phyloP scores from a whole-genome alignment of 2,797 vertebrate genomes.

The Dromococcyx pavoninus region DNA sequence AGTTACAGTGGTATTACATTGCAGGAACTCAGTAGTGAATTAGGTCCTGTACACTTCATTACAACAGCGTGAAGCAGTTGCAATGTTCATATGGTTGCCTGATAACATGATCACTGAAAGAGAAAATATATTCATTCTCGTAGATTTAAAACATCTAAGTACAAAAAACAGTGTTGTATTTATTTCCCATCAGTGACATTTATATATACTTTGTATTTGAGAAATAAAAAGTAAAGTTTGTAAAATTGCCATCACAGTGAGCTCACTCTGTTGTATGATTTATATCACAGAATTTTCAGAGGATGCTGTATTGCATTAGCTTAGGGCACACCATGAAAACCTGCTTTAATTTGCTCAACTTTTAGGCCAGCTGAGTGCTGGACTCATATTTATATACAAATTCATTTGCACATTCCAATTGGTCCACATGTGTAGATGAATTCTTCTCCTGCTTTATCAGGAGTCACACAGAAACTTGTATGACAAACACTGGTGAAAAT shows the following conservation, averaged over 20 bases:
- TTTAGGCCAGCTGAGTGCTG: neutral
- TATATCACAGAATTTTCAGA: neutral
- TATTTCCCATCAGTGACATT: neutral
- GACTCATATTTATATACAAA: neutral
- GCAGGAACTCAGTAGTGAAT: slow-evolving; percentile 7
- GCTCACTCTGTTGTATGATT: neutral
- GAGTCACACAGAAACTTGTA: neutral
- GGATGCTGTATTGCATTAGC: no score
- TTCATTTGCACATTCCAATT: neutral
- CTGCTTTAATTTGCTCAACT: neutral
- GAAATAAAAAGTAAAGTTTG: neutral
- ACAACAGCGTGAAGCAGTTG: neutral
- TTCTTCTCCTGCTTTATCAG: neutral
- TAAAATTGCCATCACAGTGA: neutral
- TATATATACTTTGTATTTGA: neutral
- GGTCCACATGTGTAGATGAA: neutral
- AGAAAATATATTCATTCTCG: neutral
- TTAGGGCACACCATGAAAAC: neutral
- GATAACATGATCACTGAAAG: neutral
- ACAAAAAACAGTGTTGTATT: neutral
- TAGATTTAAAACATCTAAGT: neutral
- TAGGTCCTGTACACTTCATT: neutral
- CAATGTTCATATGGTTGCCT: neutral
- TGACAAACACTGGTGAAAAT: neutral
- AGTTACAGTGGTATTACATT: neutral